Conservation (phyloP, 92 coral and sea anemone genomes). For the Epizoanthus rinbou region DNA sequence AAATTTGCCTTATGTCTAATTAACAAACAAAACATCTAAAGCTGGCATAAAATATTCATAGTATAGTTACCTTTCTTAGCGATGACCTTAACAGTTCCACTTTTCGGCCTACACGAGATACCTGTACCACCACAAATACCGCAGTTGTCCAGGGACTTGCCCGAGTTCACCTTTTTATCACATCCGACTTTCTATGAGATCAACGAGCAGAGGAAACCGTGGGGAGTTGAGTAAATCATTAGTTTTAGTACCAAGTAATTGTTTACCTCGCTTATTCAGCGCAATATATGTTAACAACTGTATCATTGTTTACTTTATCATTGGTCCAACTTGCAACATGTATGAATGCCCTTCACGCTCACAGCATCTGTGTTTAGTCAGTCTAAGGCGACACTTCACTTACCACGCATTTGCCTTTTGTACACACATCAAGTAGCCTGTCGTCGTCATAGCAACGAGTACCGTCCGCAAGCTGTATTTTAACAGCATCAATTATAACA, state of each 20-base stretch:
- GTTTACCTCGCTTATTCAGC: not conserved
- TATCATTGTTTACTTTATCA: not conserved
- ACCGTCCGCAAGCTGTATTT: constrained; percentile 70
- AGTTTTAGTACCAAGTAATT: too few relatives aligned
- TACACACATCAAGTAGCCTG: constrained; percentile 70
- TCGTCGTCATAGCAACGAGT: constrained; percentile 74
- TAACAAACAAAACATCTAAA: too few relatives aligned
- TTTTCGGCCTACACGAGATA: not conserved
- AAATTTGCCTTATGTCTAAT: too few relatives aligned
- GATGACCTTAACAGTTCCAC: constrained; percentile 8
- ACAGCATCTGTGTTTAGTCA: not conserved
- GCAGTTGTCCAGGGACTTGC: constrained; percentile 28
- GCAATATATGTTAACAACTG: too few relatives aligned
- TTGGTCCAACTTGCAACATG: not conserved
- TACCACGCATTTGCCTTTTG: constrained; percentile 85
- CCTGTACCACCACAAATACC: constrained; percentile 37
- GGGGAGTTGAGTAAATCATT: too few relatives aligned
- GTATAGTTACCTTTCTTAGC: constrained; percentile 5
- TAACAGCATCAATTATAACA: constrained; percentile 13
- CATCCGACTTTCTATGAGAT: constrained; percentile 31
- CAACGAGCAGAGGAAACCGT: not conserved
- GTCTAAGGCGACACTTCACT: not conserved
- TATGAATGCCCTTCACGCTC: not conserved
- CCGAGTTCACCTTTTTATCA: constrained; percentile 18
- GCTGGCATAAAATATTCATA: too few relatives aligned